phyloP scores from a whole-genome alignment of 2,113 vertebrate genomes.

The Callospermophilus lateralis region DNA sequence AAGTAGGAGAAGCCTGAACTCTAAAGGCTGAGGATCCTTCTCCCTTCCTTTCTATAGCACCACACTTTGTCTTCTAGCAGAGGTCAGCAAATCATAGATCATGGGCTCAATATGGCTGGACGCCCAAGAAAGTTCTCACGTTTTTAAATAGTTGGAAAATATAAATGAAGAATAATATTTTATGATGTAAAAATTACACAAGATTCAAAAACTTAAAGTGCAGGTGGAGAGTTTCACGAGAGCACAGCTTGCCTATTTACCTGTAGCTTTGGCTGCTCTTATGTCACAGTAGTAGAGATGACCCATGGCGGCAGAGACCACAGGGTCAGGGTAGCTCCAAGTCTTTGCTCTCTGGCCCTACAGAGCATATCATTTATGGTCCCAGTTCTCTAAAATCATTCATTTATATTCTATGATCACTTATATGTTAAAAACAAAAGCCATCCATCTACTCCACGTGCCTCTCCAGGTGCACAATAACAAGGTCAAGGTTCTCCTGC shows the following conservation, averaged over 20 bases:
- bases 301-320: background rate
- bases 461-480: background rate
- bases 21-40: background rate
- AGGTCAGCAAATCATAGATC: background rate
- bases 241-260: background rate
- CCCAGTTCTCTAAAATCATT: background rate
- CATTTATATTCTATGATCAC: background rate
- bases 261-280: background rate
- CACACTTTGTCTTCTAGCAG: background rate
- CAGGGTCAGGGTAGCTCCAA: background rate
- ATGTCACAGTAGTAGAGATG: background rate
- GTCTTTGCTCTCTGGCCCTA: background rate
- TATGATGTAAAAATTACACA: background rate
- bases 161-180: background rate
- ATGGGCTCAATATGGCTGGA: background rate
- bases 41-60: background rate
- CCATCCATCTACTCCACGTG: background rate
- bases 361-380: background rate
- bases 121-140: background rate
- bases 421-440: background rate
- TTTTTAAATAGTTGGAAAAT: background rate
- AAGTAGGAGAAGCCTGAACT: background rate
- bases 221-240: background rate
- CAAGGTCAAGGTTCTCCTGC: background rate
- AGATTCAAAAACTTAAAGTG: background rate